phyloP scores from a whole-genome alignment of 1,140 invertebrate species.

The Wiebesia pumilae region DNA sequence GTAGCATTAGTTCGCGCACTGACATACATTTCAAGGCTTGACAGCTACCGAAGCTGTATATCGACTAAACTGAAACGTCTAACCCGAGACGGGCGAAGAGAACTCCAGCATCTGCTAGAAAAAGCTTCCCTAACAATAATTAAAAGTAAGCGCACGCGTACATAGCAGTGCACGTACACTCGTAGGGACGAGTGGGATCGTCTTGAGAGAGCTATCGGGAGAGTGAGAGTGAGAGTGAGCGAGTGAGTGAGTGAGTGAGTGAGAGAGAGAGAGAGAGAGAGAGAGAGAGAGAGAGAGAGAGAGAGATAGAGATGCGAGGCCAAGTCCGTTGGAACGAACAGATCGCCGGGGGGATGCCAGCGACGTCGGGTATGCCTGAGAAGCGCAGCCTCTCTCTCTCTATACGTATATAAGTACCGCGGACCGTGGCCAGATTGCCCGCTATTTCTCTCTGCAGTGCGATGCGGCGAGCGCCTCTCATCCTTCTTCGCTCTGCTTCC shows the following conservation, averaged over 20 bases:
- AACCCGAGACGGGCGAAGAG: background rate
- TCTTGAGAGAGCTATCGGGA: background rate
- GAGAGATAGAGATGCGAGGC: background rate
- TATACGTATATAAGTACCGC: slow-evolving; percentile 14
- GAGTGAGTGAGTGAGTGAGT: no score
- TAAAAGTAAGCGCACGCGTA: background rate
- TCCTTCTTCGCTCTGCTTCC: slow-evolving; percentile 32
- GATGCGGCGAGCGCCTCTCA: slow-evolving; percentile 37
- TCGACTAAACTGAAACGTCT: background rate
- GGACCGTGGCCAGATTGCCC: slow-evolving; percentile 37
- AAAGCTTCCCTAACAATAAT: background rate
- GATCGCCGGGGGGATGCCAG: slow-evolving; percentile 40
- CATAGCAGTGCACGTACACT: background rate
- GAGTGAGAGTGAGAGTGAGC: slow-evolving; percentile 2
- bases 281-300: no score
- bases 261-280: no score
- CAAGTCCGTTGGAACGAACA: background rate
- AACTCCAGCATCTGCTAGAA: background rate
- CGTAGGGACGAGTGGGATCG: background rate
- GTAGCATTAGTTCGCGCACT: no score
- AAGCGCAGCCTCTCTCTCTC: background rate
- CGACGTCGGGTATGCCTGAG: slow-evolving; percentile 37
- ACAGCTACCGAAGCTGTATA: no score
- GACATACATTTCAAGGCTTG: no score
- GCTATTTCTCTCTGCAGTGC: slow-evolving; percentile 49